These are phyloP conservation scores for Anticlea derivata DNA, from an alignment of 2,888 invertebrate species.

Conservation along the genomic window DNA sequence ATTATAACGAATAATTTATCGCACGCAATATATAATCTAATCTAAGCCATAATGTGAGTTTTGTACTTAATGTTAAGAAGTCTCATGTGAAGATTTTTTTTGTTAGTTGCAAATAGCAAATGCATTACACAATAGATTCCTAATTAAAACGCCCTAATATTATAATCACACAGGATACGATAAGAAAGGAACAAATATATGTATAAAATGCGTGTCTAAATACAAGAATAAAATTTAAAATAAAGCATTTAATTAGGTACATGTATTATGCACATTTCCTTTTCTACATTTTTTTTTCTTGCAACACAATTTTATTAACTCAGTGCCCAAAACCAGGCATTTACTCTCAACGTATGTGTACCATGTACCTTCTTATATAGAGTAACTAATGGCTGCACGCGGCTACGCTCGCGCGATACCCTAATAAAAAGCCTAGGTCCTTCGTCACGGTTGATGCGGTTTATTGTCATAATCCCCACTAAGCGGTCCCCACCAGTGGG, in stretches of 20 bases:
- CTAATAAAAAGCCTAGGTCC: too few species aligned
- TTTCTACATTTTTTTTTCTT: conserved; percentile 42
- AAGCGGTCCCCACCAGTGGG: too few species aligned
- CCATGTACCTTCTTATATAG: too few species aligned
- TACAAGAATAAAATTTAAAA: conserved; percentile 3
- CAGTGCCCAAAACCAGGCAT: conserved; percentile 52
- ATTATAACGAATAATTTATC: conserved; percentile 33
- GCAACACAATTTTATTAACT: conserved; percentile 51
- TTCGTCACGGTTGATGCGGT: too few species aligned
- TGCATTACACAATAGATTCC: conserved; percentile 7
- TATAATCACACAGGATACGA: conserved; percentile 35
- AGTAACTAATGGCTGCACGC: too few species aligned
- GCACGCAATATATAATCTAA: conserved; percentile 21
- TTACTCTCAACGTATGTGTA: conserved; percentile 4
- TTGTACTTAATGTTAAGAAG: conserved; percentile 26
- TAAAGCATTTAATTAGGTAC: conserved; percentile 40
- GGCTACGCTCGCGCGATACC: too few species aligned
- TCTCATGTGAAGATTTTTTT: conserved; percentile 38
- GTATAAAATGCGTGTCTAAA: conserved; percentile 5
- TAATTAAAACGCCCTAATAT: conserved; percentile 31
- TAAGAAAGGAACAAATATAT: conserved; percentile 30
- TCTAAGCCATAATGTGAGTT: conserved; percentile 17
- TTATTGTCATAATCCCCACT: too few species aligned
- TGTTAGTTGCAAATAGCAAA: conserved; percentile 9
- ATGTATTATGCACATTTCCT: conserved; percentile 64